Percentiles rank a stretch among this genome's conserved stretches.
Conservation (phyloP, 2,888 invertebrate species). For the Drosophila dives region DNA sequence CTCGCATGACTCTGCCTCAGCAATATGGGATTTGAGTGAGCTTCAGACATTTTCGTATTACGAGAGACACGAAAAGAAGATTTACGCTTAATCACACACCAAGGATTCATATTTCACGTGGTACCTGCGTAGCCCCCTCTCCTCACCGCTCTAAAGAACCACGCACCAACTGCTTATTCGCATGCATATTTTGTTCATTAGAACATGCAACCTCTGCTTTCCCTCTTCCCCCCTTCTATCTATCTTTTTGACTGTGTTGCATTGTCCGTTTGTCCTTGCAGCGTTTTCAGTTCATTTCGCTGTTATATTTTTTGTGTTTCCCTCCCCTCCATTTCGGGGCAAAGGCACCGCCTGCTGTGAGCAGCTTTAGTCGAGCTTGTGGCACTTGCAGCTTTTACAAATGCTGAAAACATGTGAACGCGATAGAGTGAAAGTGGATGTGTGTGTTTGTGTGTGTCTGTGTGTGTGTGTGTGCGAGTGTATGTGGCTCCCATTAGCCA, state of each 20-base stretch:
- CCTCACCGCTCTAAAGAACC: neutral
- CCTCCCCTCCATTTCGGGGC: conserved; percentile 19
- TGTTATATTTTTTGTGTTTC: conserved; percentile 16
- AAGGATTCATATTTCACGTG: conserved; percentile 73
- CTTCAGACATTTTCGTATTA: conserved; percentile 32
- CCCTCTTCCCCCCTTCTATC: too few relatives aligned
- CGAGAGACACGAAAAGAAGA: conserved; percentile 59
- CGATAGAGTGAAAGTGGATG: conserved; percentile 7
- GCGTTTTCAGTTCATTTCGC: conserved; percentile 65
- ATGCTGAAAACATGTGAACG: conserved; percentile 52
- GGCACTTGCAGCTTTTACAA: conserved; percentile 63
- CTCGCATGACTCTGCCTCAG: conserved; percentile 9
- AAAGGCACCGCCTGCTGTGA: conserved; percentile 68
- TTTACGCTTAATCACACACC: conserved; percentile 74
- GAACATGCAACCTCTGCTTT: conserved; percentile 56
- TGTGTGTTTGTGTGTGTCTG: conserved; percentile 5
- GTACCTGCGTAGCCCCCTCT: conserved; percentile 5
- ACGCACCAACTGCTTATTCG: conserved; percentile 40
- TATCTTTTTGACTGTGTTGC: neutral
- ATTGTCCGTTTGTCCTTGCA: conserved; percentile 30
- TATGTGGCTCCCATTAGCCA: conserved; percentile 69
- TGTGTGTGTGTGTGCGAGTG: conserved; percentile 24
- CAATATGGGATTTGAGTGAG: conserved; percentile 8
- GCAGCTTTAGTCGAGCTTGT: conserved; percentile 51
- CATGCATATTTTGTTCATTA: conserved; percentile 73